Evolutionary conservation across 2,888 invertebrate genomes (phyloP), one percentile per base, ranked within the genome.

Genomic region (Aphodius sticticus): DNA sequence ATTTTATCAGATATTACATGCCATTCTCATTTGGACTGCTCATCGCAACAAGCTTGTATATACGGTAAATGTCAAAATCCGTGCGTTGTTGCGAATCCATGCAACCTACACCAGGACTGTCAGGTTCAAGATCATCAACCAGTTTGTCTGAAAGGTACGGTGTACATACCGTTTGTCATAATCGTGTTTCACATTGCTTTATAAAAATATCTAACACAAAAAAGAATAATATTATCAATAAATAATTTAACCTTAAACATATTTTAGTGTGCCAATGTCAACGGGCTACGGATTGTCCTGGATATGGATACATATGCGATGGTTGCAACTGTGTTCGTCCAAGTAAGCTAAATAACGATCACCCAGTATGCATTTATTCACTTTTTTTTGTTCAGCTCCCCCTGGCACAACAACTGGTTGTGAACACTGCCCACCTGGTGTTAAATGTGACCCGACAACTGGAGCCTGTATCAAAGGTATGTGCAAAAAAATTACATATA

Each of bases 401-500:
- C 85, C 86, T 16, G 82, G 82, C n/a, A 80, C 83, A 15, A 81
- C 82, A 14, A 89, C 90, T 72, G 94, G 93, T 84, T 95, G 95
- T 87, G 93, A 92, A 82, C 95, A 96, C 85, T 96, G 96, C 87
- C 94, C 95, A 79, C 93, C 94, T 69, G 96, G 96, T 82, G 92
- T 93, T 76, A 91, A 92, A 53, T 96, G 96, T 86, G 95, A 96
- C 88, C 94, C 94, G 26, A 92, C 93, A 78, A 95, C 95, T 5
- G 95, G 96, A 36, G 95, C 94, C 83, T 96, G 96, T 89, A 93
- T 95, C 87, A 94, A 94, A 93, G 96, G 96, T 96, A 93, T 92
- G 93, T 88, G 81, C 81, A 15, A 74, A 74, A 26, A 9, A 36
- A 77, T 53, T 75, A 74, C 15, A 71, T 69, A 12, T 36, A 77